These are phyloP conservation scores for Gobiocypris rarus DNA, from an alignment of 2,113 vertebrate species.

Conservation along the genomic window DNA sequence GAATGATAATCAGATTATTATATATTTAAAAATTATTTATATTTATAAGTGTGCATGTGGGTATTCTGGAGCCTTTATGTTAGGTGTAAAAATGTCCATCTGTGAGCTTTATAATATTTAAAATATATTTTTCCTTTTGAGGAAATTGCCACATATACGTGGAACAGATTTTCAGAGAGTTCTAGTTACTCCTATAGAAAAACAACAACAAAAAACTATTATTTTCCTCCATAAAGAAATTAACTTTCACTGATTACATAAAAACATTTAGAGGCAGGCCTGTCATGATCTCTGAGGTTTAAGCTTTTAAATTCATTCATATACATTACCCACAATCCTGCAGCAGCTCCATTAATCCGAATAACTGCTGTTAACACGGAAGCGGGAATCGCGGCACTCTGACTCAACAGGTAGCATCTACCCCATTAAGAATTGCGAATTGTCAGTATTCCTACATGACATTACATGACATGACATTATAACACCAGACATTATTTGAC, in stretches of 20 bases:
- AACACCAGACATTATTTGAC: neutral
- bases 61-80: neutral
- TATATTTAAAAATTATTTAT: too few species aligned
- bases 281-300: neutral
- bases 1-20: constrained; percentile 9
- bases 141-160: neutral
- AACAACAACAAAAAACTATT: neutral
- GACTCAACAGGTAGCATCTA: too few species aligned
- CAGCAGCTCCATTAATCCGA: neutral
- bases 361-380: neutral
- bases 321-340: neutral
- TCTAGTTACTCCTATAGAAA: neutral
- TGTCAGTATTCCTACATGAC: neutral
- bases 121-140: neutral
- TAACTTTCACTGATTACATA: neutral
- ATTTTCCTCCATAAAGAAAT: neutral
- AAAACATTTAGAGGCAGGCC: neutral
- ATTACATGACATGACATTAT: neutral
- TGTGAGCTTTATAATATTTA: neutral
- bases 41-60: constrained; percentile 11
- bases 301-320: neutral
- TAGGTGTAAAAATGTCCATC: neutral
- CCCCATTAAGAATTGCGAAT: neutral
- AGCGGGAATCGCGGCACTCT: neutral
- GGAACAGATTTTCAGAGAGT: neutral